These are phyloP conservation scores for Brachylomia viminalis DNA, from an alignment of 2,888 invertebrate species.

Conservation along the genomic window DNA sequence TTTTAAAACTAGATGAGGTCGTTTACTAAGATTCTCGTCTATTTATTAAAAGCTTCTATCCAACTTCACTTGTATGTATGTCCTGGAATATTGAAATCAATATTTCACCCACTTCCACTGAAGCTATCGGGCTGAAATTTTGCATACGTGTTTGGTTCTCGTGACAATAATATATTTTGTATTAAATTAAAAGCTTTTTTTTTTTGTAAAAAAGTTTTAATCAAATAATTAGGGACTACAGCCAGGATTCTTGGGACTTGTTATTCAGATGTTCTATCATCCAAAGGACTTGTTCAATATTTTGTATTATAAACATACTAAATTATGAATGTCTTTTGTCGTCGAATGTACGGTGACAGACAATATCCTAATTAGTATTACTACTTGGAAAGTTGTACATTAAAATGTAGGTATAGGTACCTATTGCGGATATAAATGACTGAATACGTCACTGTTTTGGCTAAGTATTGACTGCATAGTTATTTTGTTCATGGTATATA, in stretches of 20 bases:
- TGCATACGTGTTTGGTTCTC: too few species aligned
- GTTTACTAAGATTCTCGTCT: background rate
- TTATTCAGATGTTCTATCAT: background rate
- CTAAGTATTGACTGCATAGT: background rate
- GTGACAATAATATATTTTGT: too few species aligned
- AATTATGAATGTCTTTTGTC: constrained; percentile 18
- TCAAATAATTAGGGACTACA: background rate
- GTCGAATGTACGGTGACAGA: constrained; percentile 35
- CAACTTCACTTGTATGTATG: too few species aligned
- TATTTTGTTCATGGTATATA: background rate
- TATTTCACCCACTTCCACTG: too few species aligned
- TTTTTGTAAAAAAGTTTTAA: too few species aligned
- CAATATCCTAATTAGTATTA: constrained; percentile 18
- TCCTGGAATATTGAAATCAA: too few species aligned
- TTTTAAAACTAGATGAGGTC: background rate
- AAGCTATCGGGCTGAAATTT: too few species aligned
- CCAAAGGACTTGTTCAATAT: background rate
- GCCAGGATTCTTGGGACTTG: background rate
- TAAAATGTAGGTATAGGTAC: background rate
- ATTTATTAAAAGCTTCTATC: too few species aligned
- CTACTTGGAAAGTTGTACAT: constrained; percentile 38
- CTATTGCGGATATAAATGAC: constrained; percentile 28
- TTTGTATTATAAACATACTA: background rate
- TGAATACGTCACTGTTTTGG: constrained; percentile 3
- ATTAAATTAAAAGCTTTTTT: too few species aligned